Conservation (phyloP, 1,140 invertebrate genomes). For the Trachelipus rathkii region DNA sequence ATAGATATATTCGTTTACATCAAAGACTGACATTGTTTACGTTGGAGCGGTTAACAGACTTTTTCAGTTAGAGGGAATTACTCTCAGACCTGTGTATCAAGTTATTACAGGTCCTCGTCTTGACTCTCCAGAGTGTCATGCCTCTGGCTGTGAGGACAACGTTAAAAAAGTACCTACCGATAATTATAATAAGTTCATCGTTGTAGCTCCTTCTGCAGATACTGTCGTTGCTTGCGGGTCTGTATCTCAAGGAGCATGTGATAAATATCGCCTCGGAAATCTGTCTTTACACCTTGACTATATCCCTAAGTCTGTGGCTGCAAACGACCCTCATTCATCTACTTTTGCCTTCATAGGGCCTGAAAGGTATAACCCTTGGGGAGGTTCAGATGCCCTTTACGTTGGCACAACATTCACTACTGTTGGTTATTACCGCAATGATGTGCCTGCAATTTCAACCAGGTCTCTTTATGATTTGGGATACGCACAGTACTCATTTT, state of each 20-base stretch:
- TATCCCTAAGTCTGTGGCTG: constrained; percentile 73
- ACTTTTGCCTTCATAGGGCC: constrained; percentile 93
- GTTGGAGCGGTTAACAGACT: constrained; percentile 90
- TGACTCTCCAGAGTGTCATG: constrained; percentile 82
- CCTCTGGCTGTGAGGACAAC: constrained; percentile 66
- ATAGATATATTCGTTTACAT: too few species aligned
- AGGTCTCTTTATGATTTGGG: constrained; percentile 71
- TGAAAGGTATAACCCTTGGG: constrained; percentile 72
- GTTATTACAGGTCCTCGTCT: constrained; percentile 71
- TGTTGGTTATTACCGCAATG: constrained; percentile 84
- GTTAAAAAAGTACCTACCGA: constrained; percentile 67
- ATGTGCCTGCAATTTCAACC: constrained; percentile 87
- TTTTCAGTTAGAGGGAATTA: constrained; percentile 81
- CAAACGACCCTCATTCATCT: constrained; percentile 84
- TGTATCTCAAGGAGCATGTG: constrained; percentile 78
- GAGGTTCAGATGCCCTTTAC: constrained; percentile 78
- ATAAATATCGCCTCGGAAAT: constrained; percentile 60
- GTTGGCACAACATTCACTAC: constrained; percentile 92
- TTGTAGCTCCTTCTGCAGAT: constrained; percentile 74
- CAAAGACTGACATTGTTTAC: constrained; percentile 85
- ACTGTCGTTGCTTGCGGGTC: constrained; percentile 79
- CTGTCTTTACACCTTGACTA: constrained; percentile 61
- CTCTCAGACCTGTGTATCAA: constrained; percentile 67
- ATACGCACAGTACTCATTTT: constrained; percentile 76
- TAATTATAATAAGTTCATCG: constrained; percentile 86